Base-by-base conservation (phyloP, 2,797 vertebrate species). In the Tenualosa ilisha region DNA sequence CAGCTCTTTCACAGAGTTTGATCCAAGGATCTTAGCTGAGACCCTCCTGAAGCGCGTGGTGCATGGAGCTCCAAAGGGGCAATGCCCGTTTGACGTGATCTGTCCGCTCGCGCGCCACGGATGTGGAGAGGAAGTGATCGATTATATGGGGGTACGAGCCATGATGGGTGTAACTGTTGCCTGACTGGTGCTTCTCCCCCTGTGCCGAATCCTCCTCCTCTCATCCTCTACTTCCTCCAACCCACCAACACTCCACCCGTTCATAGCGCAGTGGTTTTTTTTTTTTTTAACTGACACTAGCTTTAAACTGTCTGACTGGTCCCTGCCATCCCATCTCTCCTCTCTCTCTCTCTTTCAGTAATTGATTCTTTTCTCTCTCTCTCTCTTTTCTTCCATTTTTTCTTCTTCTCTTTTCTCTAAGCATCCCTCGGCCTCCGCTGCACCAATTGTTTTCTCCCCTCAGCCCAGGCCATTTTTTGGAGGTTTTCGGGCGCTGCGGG, bases 291-390 rank as follows among this genome's bases (percentile, higher is more conserved):
- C 31, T 17, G 68, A 75, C 68, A 37, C 20, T 0, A 8, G 20
- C 72, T 46, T 43, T 37, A 46, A 43, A 46, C 59, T 24, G 6
- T 79, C 72, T 9, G n/a, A 7, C 72, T 46, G 15, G 40, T 43
- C 72, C 9, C 7, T 40, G 0, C 20, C 72, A 22, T 40, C 37
- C 68, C 53, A 20, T 59, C 22, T 59, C 75, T 37, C 24, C 72
- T 9, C 6, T 8, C 72, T 75, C 72, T 20, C 15, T 43, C 72
- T 46, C 72, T 72, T 5, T 12, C 3, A 86, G 88, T 53, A 88
- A 85, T 85, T 90, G 89, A 63, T 46, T 13, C 46, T 17, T 31
- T 49, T 49, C 46, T 49, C 7, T 72, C 20, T 90, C 90, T 84
- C 86, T 17, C 72, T 43, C 17, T 68, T 3, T 13, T 12, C 17